These are phyloP conservation scores for Listrodromus nycthemerus DNA, from an alignment of 2,888 invertebrate genomes.

Conservation along the genomic window DNA sequence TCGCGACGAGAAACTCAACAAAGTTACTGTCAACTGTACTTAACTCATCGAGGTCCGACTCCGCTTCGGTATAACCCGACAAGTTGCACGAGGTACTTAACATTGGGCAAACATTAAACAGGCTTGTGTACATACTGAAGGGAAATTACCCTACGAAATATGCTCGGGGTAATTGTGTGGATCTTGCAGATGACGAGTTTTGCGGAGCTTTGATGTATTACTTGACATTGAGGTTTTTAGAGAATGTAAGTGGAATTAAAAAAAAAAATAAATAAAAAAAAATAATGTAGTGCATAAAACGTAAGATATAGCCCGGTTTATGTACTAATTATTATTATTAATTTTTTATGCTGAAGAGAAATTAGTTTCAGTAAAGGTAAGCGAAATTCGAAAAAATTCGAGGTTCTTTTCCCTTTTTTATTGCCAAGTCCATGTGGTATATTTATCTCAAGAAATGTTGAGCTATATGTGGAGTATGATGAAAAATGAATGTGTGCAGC, in stretches of 20 bases:
- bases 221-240: not conserved
- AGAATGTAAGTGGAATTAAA: not conserved
- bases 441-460: not conserved
- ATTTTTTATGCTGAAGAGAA: too few species aligned
- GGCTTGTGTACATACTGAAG: constrained; percentile 7
- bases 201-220: not conserved
- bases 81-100: constrained; percentile 31
- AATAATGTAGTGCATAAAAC: too few species aligned
- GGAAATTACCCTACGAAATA: constrained; percentile 12
- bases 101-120: constrained; percentile 32
- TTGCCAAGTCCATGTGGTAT: not conserved
- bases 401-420: too few species aligned
- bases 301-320: too few species aligned
- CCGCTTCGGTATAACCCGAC: not conserved
- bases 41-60: constrained; percentile 43
- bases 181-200: not conserved
- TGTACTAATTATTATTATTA: too few species aligned
- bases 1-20: constrained; percentile 34
- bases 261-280: not conserved
- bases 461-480: not conserved
- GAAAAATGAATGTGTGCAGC: not conserved
- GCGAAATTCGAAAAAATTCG: not conserved
- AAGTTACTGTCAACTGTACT: constrained; percentile 42
- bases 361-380: not conserved
- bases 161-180: not conserved